Evolutionary conservation across 2,113 vertebrate species (phyloP).

Genomic region (Alexandromys fortis): DNA sequence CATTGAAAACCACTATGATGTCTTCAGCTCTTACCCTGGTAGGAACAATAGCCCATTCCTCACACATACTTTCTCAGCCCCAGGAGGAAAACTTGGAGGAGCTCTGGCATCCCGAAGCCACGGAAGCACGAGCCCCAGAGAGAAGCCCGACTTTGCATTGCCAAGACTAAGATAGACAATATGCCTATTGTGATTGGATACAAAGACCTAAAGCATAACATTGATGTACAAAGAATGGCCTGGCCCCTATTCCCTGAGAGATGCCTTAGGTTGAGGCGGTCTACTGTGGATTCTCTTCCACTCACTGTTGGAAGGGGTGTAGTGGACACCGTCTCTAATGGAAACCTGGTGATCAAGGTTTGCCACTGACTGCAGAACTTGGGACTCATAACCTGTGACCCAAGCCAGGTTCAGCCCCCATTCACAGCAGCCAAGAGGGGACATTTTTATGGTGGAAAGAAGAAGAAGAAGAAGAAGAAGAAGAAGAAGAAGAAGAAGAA

Average conservation of each 20-base stretch:
- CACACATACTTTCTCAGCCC: background rate
- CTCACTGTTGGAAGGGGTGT: background rate
- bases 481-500: too few species aligned
- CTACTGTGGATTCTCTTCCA: background rate
- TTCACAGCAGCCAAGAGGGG: background rate
- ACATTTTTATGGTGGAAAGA: too few species aligned
- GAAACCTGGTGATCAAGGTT: background rate
- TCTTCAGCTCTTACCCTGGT: background rate
- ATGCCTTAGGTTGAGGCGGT: background rate
- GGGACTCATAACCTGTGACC: background rate
- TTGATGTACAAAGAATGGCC: background rate
- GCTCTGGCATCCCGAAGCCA: background rate
- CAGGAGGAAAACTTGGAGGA: background rate
- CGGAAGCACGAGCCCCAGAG: too few species aligned
- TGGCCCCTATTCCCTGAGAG: background rate
- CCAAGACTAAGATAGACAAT: background rate
- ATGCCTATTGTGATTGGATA: background rate
- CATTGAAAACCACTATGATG: background rate
- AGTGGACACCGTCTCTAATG: background rate
- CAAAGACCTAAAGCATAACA: background rate
- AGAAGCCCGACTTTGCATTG: background rate
- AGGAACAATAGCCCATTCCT: background rate
- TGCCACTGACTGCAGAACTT: background rate
- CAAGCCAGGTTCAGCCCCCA: background rate
- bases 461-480: background rate